Conservation (phyloP, 2,113 vertebrate genomes). For the Dromiciops gliroides region DNA sequence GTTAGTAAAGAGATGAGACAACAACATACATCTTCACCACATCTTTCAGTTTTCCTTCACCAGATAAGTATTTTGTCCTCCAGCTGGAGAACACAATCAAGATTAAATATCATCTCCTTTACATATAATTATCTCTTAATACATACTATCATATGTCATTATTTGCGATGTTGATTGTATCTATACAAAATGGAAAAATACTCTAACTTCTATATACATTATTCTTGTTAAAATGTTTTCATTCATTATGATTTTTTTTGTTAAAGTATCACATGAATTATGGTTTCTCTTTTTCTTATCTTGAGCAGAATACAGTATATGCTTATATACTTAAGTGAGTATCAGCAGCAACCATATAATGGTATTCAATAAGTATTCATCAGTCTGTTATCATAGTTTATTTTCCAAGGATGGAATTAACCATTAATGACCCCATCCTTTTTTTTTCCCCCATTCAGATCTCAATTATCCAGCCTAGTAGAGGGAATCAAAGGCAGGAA, state of each 20-base stretch:
- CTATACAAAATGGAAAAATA: background rate
- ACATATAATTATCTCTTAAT: background rate
- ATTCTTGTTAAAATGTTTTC: conserved; percentile 43
- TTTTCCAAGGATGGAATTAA: conserved; percentile 71
- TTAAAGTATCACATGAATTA: conserved; percentile 36
- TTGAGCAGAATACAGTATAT: conserved; percentile 27
- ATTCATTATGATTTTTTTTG: conserved; percentile 24
- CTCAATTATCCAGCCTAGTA: conserved; percentile 59
- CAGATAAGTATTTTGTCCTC: conserved; percentile 24
- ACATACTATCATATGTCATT: background rate
- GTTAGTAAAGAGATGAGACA: conserved; percentile 23
- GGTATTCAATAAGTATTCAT: conserved; percentile 52
- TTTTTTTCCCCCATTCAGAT: conserved; percentile 65
- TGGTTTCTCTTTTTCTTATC: background rate
- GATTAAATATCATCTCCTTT: conserved; percentile 29
- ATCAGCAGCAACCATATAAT: conserved; percentile 44
- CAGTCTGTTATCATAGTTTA: conserved; percentile 49
- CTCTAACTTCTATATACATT: background rate
- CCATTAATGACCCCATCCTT: conserved; percentile 55
- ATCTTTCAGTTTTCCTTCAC: background rate
- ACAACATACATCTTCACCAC: background rate
- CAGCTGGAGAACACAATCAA: conserved; percentile 14
- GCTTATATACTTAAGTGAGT: conserved; percentile 58
- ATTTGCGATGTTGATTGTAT: background rate
- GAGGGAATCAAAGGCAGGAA: conserved; percentile 31